These are phyloP conservation scores for Benthosema pterotum DNA, from an alignment of 2,797 vertebrate species.

Conservation along the genomic window DNA sequence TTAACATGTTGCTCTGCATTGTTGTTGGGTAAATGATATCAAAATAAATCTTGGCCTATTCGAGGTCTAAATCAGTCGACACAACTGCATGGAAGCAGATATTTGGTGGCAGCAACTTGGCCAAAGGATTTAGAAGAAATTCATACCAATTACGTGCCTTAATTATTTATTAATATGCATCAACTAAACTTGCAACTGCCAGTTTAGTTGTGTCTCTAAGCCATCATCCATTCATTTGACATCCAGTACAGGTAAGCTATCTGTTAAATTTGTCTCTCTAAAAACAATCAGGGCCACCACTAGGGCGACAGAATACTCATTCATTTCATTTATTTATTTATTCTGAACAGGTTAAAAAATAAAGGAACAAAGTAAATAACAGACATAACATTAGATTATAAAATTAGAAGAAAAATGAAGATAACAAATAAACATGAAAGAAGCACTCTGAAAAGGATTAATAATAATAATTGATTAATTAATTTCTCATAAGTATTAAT, in stretches of 20 bases:
- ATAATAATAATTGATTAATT: too few species aligned
- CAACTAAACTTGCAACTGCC: constrained; percentile 41
- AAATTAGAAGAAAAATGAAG: too few species aligned
- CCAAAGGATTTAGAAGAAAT: constrained; percentile 26
- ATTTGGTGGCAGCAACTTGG: constrained; percentile 1
- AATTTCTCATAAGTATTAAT: too few species aligned
- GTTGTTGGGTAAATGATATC: too few species aligned
- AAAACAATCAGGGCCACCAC: constrained; percentile 9
- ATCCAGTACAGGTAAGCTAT: constrained; percentile 15
- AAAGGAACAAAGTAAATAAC: too few species aligned
- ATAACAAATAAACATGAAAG: too few species aligned
- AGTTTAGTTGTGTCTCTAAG: constrained; percentile 26
- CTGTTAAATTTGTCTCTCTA: constrained; percentile 28
- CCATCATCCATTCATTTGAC: constrained; percentile 22
- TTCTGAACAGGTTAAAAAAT: too few species aligned
- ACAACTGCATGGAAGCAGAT: too few species aligned
- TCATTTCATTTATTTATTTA: too few species aligned
- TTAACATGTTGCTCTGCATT: too few species aligned
- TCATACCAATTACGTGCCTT: constrained; percentile 27
- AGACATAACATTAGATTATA: too few species aligned
- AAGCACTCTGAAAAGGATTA: too few species aligned
- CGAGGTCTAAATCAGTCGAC: background rate
- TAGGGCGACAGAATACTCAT: background rate
- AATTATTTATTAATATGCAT: constrained; percentile 62
- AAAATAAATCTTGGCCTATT: constrained; percentile 10